Percentiles rank a stretch among this genome's conserved stretches.
These are phyloP conservation scores for Columba guinea DNA, from an alignment of 2,797 vertebrate species.

Conservation along the genomic window DNA sequence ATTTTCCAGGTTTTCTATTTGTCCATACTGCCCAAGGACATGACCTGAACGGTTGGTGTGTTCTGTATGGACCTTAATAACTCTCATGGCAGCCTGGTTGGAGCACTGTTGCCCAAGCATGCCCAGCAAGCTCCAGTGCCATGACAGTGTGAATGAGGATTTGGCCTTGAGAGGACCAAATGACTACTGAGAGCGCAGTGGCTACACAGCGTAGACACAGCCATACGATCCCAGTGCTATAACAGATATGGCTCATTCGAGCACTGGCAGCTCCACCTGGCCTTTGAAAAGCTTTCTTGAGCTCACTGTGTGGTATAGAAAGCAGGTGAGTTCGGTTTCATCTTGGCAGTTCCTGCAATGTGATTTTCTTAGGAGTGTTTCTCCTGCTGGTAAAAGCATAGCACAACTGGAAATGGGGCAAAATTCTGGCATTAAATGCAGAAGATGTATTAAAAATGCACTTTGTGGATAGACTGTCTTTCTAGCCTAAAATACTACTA, in stretches of 20 bases:
- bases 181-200: not conserved
- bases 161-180: not conserved
- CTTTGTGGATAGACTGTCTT: not conserved
- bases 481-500: not conserved
- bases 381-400: not conserved
- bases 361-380: not conserved
- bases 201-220: not conserved
- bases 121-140: not conserved
- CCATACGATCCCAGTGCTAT: too few species aligned
- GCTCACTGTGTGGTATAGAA: not conserved
- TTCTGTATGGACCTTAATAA: not conserved
- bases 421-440: not conserved
- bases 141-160: not conserved
- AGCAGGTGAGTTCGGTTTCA: not conserved
- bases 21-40: not conserved
- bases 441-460: not conserved
- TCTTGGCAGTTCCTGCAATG: not conserved
- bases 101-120: not conserved
- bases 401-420: not conserved
- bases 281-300: not conserved
- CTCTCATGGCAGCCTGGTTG: not conserved
- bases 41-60: fast-evolving
- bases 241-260: not conserved
- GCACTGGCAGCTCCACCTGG: not conserved
- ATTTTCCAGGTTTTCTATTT: not conserved